Percentiles rank a stretch among this genome's conserved stretches.
Evolutionary conservation across 2,113 vertebrate species (phyloP).

Genomic region (Cricetomys ansorgei): DNA sequence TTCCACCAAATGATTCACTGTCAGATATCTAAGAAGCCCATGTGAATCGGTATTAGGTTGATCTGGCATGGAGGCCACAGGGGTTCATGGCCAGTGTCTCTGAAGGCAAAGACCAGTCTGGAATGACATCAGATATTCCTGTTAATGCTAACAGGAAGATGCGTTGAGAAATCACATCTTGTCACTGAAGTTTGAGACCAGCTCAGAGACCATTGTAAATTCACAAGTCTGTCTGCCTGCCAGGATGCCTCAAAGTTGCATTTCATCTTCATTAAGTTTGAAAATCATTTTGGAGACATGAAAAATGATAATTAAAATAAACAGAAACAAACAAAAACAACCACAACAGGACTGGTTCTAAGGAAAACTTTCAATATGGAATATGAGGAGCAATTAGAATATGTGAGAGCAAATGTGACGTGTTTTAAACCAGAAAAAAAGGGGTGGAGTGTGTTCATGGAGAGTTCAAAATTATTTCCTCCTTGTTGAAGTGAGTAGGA

Average conservation of each 20-base stretch:
- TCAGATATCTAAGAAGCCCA: background rate
- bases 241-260: background rate
- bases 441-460: background rate
- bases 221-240: fast-evolving
- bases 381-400: too few relatives aligned
- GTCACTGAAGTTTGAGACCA: too few relatives aligned
- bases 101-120: background rate
- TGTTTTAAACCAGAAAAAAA: background rate
- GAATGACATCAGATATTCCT: background rate
- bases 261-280: background rate
- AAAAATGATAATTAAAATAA: background rate
- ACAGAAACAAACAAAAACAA: too few relatives aligned
- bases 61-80: background rate
- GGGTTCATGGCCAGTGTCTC: background rate
- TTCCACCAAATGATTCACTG: background rate
- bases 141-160: background rate
- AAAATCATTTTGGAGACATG: background rate
- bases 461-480: background rate
- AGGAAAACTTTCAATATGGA: background rate
- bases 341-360: background rate
- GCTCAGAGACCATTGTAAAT: background rate
- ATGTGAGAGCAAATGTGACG: background rate
- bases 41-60: background rate
- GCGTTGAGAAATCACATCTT: background rate
- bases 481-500: background rate